A percentile compares a stretch with the other conserved stretches of the same genome.
phyloP scores from a whole-genome alignment of 30 jellyfish, hydroid and myxozoan species.

The Cassiopea andromeda region DNA sequence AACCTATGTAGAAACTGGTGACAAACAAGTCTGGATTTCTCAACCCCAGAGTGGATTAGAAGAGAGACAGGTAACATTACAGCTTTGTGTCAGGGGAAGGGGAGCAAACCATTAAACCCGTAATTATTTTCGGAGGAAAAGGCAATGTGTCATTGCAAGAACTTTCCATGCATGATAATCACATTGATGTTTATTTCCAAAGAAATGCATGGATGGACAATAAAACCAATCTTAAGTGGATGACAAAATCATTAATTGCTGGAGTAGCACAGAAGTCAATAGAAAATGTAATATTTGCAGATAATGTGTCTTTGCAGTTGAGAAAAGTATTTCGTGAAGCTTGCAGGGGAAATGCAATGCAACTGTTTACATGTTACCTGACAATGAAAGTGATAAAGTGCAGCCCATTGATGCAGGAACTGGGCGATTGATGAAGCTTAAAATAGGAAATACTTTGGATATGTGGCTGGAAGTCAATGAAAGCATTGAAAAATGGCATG shows the following conservation, averaged over 20 bases:
- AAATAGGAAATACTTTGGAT: conserved; percentile 52
- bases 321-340: conserved; percentile 35
- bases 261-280: conserved; percentile 41
- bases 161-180: too few relatives aligned
- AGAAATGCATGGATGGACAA: too few relatives aligned
- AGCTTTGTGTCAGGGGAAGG: conserved; percentile 51
- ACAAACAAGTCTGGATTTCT: conserved; percentile 51
- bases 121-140: too few relatives aligned
- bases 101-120: conserved; percentile 42
- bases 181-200: too few relatives aligned
- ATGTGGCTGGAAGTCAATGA: conserved; percentile 57
- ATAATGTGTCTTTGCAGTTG: conserved; percentile 57
- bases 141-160: too few relatives aligned
- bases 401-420: conserved; percentile 67
- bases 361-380: conserved; percentile 42
- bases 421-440: conserved; percentile 40
- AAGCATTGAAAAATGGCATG: conserved; percentile 45
- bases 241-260: conserved; percentile 27
- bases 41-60: conserved; percentile 65
- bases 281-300: conserved; percentile 53
- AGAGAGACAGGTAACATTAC: conserved; percentile 60
- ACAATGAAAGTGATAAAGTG: conserved; percentile 41
- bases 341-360: conserved; percentile 54
- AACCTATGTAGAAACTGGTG: conserved; percentile 53
- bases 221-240: conserved; percentile 31